Evolutionary conservation across 2,113 vertebrate genomes (phyloP), one percentile per base, ranked within the genome.

Genomic region (Collichthys lucidus): DNA sequence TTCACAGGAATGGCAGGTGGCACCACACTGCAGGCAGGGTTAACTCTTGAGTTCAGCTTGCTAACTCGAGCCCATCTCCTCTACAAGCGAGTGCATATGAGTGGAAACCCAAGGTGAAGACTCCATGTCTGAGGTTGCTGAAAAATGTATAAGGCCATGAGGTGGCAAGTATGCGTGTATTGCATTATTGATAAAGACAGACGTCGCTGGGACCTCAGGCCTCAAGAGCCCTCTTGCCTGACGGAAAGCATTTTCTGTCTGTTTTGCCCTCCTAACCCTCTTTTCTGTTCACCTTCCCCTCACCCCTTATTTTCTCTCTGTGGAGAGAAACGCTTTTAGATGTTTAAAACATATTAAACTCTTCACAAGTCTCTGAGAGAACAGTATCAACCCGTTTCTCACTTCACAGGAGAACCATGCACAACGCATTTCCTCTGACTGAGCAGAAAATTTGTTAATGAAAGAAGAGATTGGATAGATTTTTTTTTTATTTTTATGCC

Each of bases 181-280:
- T 91, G 93, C 88, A 94, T 94, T 89, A 92, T 92, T 89, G 88
- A 94, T 93, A 85, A 84, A 82, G 85, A 78, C 84, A 84, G 83
- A 52, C 67, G 53, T 70, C 6, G 50, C 71, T 53, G 65, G 84
- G 76, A 74, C 90, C 89, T 20, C 60, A 35, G 62, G 74, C 29
- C 74, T 63, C 77, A 44, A 53, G 79, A 71, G 76, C 49, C 44
- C 65, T 72, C 46, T 75, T 74, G 78, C 72, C 70, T 62, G 55
- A 80, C 24, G 2, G 61, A 77, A 79, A 79, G 46, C 53, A 44
- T 80, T 88, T 88, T 77, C 71, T 65, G 65, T 62, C 79, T 26
- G 56, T 67, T 83, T 72, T 50, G 24, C 56, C 53, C 61, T 70
- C 46, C 20, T 72, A 44, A 69, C 72, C 49, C 22, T 42, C 70